Evolutionary conservation across 2,113 vertebrate species (phyloP), one percentile per base, ranked within the genome.

Genomic region (Thamnaconus septentrionalis): DNA sequence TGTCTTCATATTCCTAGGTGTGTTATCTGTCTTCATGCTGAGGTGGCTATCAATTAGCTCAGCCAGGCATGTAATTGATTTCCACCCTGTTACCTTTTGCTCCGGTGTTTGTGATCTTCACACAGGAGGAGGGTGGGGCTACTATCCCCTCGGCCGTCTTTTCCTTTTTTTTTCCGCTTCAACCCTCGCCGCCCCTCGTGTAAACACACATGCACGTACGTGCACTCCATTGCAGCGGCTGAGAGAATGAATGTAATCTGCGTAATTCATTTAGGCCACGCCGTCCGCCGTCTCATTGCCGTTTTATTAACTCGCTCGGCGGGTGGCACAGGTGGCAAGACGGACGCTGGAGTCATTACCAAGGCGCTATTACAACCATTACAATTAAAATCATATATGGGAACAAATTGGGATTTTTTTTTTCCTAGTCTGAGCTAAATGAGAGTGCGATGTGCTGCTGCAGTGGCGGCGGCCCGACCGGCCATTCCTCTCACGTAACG

Each of bases 11-110:
- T 83, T 74, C 59, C 85, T 80, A 57, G 53, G 59, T 64, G 60
- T 80, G 85, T 84, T 86, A 85, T 88, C 81, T 84, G 64, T 84
- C 85, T 90, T 89, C 85, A 88, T 88, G 87, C 88, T 66, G 75
- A 82, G 80, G 73, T 88, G 85, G 86, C 76, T 91, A 91, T 90
- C 90, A 92, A 90, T 92, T 91, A 90, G 82, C 84, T 84, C 87
- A 91, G 64, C 82, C 86, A 83, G 81, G 62, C 90, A 90, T 91
- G 91, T 91, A 90, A 92, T 91, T 89, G 90, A 92, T 91, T 92
- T 91, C 88, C 87, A 80, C 75, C 72, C 79, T 81, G 86, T 87
- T 90, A 83, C 88, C 77, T 91, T 85, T 79, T 81, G 66, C 81
- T 76, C 60, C n/a, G 40, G 69, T 77, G 74, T 83, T 88, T 85